Percentiles rank a stretch among this genome's conserved stretches.
Evolutionary conservation across 2,888 invertebrate species (phyloP).

Genomic region (Melanotus villosus): DNA sequence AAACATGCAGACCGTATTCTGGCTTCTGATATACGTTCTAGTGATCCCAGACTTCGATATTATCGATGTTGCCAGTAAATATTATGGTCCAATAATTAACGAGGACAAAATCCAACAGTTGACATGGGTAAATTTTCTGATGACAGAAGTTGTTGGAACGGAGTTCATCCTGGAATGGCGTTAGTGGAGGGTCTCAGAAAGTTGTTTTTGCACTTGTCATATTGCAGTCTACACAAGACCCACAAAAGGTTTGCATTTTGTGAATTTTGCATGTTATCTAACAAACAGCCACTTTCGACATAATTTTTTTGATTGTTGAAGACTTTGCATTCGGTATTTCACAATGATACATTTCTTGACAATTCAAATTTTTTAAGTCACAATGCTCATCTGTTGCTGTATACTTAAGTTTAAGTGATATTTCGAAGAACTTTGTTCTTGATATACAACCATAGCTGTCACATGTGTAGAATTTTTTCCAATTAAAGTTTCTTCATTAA

Average conservation of each 20-base stretch:
- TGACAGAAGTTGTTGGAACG: slow-evolving; percentile 53
- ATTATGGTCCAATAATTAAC: no score
- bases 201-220: slow-evolving; percentile 40
- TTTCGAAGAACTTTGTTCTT: slow-evolving; percentile 30
- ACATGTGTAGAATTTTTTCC: no score
- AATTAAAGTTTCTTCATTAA: no score
- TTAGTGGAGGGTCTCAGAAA: slow-evolving; percentile 50
- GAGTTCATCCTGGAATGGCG: slow-evolving; percentile 50
- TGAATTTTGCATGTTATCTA: slow-evolving; percentile 37
- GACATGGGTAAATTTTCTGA: slow-evolving; percentile 48
- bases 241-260: slow-evolving; percentile 48
- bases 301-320: slow-evolving; percentile 29
- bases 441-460: no score
- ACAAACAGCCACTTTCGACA: slow-evolving; percentile 39
- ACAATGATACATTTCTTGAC: slow-evolving; percentile 49
- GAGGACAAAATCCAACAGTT: slow-evolving; percentile 51
- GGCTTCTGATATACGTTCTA: no score
- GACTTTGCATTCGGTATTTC: slow-evolving; percentile 27
- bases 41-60: no score
- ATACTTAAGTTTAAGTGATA: slow-evolving; percentile 18
- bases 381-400: slow-evolving; percentile 26
- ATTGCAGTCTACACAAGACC: slow-evolving; percentile 51
- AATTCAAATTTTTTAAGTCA: slow-evolving; percentile 47
- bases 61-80: no score
- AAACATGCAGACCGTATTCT: no score